These are phyloP conservation scores for Embidobia sp. DNA, from an alignment of 2,888 invertebrate species.

Conservation along the genomic window DNA sequence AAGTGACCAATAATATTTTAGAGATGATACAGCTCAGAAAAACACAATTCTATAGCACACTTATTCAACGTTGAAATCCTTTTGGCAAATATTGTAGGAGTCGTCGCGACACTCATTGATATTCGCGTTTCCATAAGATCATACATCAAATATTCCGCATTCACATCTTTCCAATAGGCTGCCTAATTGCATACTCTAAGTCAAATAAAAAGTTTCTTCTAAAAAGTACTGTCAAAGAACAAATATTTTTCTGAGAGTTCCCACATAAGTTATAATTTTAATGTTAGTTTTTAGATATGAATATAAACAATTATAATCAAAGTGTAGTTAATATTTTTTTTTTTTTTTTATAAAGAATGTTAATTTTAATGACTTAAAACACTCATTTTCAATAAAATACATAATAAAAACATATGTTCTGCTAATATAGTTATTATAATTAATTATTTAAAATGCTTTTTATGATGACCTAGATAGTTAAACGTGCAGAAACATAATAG, in stretches of 20 bases:
- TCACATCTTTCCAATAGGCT: slow-evolving; percentile 17
- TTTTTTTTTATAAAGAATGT: too few relatives aligned
- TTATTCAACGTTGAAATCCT: slow-evolving; percentile 45
- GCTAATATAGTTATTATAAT: too few relatives aligned
- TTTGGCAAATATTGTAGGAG: slow-evolving; percentile 43
- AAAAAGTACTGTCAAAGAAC: neutral
- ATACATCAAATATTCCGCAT: slow-evolving; percentile 35
- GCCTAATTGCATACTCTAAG: slow-evolving; percentile 21
- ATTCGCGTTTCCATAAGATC: slow-evolving; percentile 39
- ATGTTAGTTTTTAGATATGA: too few relatives aligned
- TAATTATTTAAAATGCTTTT: slow-evolving; percentile 11
- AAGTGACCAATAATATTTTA: slow-evolving; percentile 16
- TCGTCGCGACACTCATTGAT: slow-evolving; percentile 44
- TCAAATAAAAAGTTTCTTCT: slow-evolving; percentile 11
- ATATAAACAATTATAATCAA: too few relatives aligned
- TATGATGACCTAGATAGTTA: slow-evolving; percentile 17
- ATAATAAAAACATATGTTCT: too few relatives aligned
- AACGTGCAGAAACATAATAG: slow-evolving; percentile 22
- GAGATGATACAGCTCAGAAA: slow-evolving; percentile 18
- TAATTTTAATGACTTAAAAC: too few relatives aligned
- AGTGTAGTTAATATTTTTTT: too few relatives aligned
- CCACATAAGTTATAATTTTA: too few relatives aligned
- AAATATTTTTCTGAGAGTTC: neutral
- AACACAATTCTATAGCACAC: slow-evolving; percentile 34
- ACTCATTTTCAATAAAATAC: too few relatives aligned